Percentiles rank a stretch among this genome's conserved stretches.
phyloP scores from a whole-genome alignment of 2,797 vertebrate species.

The Cephalopachus bancanus region DNA sequence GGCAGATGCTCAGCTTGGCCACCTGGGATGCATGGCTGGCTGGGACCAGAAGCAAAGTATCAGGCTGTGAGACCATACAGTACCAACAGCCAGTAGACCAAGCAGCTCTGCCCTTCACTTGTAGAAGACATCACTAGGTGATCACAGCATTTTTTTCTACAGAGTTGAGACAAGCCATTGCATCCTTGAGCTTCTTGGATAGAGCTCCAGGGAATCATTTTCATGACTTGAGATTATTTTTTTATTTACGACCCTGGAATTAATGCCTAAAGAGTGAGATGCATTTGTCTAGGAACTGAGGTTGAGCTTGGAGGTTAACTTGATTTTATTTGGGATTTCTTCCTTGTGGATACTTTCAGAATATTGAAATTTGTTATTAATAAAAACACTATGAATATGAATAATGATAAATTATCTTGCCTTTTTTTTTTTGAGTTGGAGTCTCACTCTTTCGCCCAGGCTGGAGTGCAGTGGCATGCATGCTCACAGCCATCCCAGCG shows the following conservation, averaged over 20 bases:
- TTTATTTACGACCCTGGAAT: background rate
- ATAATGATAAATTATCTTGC: background rate
- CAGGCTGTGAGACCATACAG: background rate
- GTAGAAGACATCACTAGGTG: background rate
- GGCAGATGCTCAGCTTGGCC: background rate
- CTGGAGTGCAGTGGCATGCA: too few species aligned
- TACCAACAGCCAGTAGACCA: background rate
- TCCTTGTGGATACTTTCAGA: slow-evolving; percentile 9
- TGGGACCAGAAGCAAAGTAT: background rate
- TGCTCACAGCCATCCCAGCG: too few species aligned
- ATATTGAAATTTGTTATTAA: background rate
- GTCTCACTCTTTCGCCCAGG: too few species aligned
- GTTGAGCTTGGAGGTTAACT: background rate
- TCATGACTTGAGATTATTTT: background rate
- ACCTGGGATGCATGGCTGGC: background rate
- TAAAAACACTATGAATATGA: background rate
- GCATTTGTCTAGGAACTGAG: background rate
- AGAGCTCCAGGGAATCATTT: background rate
- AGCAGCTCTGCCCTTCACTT: background rate
- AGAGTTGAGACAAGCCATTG: background rate
- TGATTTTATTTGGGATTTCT: slow-evolving; percentile 25
- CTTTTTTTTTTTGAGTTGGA: background rate
- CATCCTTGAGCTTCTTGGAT: background rate
- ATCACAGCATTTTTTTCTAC: background rate
- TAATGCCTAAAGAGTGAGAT: background rate